These are phyloP conservation scores for Globodera rostochiensis DNA, from an alignment of 1,140 invertebrate species.

Conservation along the genomic window DNA sequence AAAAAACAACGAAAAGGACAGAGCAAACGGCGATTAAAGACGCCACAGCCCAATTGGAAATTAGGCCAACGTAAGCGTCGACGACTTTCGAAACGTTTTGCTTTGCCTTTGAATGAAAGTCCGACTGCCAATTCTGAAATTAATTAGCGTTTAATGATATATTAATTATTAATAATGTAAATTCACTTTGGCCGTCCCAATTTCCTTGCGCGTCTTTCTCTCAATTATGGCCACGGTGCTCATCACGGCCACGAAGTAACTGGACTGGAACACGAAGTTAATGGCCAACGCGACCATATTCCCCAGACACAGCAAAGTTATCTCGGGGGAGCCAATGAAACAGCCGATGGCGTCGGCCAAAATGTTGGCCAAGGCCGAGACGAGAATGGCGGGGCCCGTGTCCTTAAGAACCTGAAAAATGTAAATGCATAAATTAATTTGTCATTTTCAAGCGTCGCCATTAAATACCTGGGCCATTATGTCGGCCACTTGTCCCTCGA, in stretches of 20 bases:
- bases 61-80: conserved; percentile 37
- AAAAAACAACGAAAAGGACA: conserved; percentile 43
- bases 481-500: conserved; percentile 14
- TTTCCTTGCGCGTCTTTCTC: conserved; percentile 5
- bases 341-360: conserved; percentile 51
- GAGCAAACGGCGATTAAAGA: conserved; percentile 36
- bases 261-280: conserved; percentile 56
- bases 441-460: conserved; percentile 53
- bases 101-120: conserved; percentile 23
- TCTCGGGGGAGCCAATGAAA: conserved; percentile 57
- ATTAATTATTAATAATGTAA: conserved; percentile 7
- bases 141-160: background rate
- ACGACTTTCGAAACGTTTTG: conserved; percentile 34
- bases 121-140: conserved; percentile 32
- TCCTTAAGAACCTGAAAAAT: conserved; percentile 42
- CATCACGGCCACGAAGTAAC: conserved; percentile 53
- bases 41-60: conserved; percentile 43
- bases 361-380: conserved; percentile 58
- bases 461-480: conserved; percentile 55
- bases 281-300: conserved; percentile 43
- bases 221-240: background rate
- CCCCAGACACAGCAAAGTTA: conserved; percentile 51
- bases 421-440: background rate
- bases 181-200: conserved; percentile 1
- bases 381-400: conserved; percentile 55